Evolutionary conservation across 2,797 vertebrate species (phyloP), one percentile per base, ranked within the genome.

Genomic region (Myripristis jacobus): DNA sequence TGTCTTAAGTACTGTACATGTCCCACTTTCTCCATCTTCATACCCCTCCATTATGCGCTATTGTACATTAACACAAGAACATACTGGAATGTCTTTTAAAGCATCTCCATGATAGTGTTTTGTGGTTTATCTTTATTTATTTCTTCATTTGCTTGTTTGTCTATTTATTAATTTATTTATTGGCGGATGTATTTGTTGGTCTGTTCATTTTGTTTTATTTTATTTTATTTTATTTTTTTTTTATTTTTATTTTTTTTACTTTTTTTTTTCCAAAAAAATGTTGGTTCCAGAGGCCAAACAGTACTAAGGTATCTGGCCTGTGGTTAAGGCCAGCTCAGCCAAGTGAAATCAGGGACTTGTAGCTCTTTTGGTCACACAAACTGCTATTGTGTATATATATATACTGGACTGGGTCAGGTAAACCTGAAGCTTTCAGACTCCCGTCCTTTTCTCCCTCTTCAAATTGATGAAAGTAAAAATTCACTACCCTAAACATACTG

Each of bases 261-360:
- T 71, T 80, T 79, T 75, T n/a, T n/a, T n/a, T n/a, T n/a, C n/a
- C n/a, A n/a, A n/a, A n/a, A 47, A 73, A 52, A 73, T 73, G 79
- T 87, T 58, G 60, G 60, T 86, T 88, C 68, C 74, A 70, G 82
- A 68, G 74, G 78, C 75, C 80, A 82, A 84, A 64, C 86, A 69
- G 84, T 86, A 83, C 77, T 81, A 79, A 88, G 82, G 87, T 88
- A 75, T 90, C 79, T 80, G 87, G 88, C 79, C 90, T 87, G 86
- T 67, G 85, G 86, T 80, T 85, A 77, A 90, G 89, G 90, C 81
- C 88, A 86, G 83, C 93, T 91, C 88, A 91, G 86, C 90, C 88
- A 89, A 88, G 91, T 84, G 79, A 92, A 93, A 94, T 94, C 94
- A 94, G 94, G 94, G 94, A 94, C 92, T 87, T 65, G 77, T 88